Percentiles rank a stretch among this genome's conserved stretches.
Conservation (phyloP, 2,888 invertebrate species). For the Eurytoma californica region DNA sequence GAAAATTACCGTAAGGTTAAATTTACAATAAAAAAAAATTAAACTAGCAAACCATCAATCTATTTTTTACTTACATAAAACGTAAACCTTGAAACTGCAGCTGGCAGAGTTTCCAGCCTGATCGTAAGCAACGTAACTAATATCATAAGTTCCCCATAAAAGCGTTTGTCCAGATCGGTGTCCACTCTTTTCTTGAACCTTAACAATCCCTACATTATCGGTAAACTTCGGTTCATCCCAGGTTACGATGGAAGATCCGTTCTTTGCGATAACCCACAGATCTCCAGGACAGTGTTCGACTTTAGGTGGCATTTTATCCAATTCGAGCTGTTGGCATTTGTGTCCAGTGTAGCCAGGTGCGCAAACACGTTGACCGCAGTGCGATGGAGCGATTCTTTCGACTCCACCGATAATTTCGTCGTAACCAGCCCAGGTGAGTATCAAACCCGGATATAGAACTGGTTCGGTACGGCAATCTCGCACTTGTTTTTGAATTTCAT, state of each 20-base stretch:
- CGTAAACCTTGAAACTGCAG: slow-evolving; percentile 93
- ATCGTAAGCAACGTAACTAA: slow-evolving; percentile 95
- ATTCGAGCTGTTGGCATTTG: slow-evolving; percentile 89
- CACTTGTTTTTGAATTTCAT: slow-evolving; percentile 95
- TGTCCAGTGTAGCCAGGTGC: slow-evolving; percentile 90
- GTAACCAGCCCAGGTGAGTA: slow-evolving; percentile 95
- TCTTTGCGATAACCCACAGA: slow-evolving; percentile 94
- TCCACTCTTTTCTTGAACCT: slow-evolving; percentile 88
- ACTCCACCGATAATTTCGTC: slow-evolving; percentile 92
- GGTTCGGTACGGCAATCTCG: slow-evolving; percentile 94
- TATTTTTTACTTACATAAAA: slow-evolving; percentile 82
- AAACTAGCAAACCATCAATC: not conserved
- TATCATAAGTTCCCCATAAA: slow-evolving; percentile 93
- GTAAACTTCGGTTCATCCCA: slow-evolving; percentile 96
- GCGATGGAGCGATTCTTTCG: slow-evolving; percentile 92
- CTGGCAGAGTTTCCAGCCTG: slow-evolving; percentile 93
- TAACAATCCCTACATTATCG: slow-evolving; percentile 89
- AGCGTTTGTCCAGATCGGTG: slow-evolving; percentile 92
- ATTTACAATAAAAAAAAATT: not conserved
- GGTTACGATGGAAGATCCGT: slow-evolving; percentile 90
- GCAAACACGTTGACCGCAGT: slow-evolving; percentile 93
- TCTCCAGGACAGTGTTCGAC: slow-evolving; percentile 95
- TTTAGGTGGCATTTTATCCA: slow-evolving; percentile 89
- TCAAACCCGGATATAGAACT: slow-evolving; percentile 89
- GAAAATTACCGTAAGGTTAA: slow-evolving; percentile 62